These are phyloP conservation scores for Lathronympha strigana DNA, from an alignment of 2,888 invertebrate genomes.

Conservation along the genomic window DNA sequence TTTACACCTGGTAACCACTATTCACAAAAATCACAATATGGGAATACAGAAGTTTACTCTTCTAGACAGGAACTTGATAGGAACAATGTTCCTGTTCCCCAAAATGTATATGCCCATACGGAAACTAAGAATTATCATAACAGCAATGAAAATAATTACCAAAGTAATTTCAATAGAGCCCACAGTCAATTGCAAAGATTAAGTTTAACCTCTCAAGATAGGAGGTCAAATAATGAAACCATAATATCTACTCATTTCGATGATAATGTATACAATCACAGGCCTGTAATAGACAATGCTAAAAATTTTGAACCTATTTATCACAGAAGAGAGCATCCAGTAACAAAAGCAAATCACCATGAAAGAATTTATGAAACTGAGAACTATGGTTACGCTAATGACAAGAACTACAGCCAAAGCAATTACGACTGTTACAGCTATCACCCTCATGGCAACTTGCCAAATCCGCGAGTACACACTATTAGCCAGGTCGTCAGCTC, in stretches of 20 bases:
- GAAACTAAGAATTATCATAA: constrained; percentile 66
- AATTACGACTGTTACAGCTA: constrained; percentile 76
- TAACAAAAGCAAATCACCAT: constrained; percentile 70
- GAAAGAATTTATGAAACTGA: constrained; percentile 71
- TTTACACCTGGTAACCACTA: constrained; percentile 66
- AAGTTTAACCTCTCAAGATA: constrained; percentile 73
- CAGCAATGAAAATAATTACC: constrained; percentile 65
- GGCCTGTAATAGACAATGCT: constrained; percentile 63
- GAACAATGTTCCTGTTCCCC: constrained; percentile 57
- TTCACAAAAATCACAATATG: constrained; percentile 60
- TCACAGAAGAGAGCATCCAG: constrained; percentile 67
- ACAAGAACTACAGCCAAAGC: constrained; percentile 73
- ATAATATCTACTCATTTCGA: constrained; percentile 67
- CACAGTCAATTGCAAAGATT: constrained; percentile 71
- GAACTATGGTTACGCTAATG: constrained; percentile 70
- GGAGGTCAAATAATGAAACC: constrained; percentile 68
- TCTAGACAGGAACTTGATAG: constrained; percentile 69
- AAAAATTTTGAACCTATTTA: constrained; percentile 68
- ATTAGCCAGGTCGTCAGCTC: constrained; percentile 79
- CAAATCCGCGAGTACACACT: constrained; percentile 72
- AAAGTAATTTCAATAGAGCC: constrained; percentile 66
- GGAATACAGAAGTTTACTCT: constrained; percentile 67
- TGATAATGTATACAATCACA: constrained; percentile 63
- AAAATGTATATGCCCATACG: constrained; percentile 62
- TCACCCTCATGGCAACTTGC: constrained; percentile 69